A percentile compares a stretch with the other conserved stretches of the same genome.
These are phyloP conservation scores for Xanthia icteritia DNA, from an alignment of 2,888 invertebrate genomes.

Conservation along the genomic window DNA sequence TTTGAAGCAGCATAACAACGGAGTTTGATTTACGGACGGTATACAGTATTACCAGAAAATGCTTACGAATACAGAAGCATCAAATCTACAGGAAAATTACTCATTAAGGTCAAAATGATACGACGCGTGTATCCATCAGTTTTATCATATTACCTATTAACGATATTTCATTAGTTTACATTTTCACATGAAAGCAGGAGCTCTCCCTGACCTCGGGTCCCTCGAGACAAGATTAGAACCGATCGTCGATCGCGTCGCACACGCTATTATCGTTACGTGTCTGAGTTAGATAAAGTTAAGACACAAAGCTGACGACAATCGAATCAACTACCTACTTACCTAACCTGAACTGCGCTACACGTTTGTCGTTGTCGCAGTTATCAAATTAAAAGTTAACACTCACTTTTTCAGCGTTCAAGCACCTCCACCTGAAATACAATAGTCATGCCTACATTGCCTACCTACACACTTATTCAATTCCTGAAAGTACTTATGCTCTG, in stretches of 20 bases:
- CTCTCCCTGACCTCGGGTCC: constrained; percentile 60
- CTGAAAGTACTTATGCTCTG: no score
- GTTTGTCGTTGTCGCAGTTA: neutral
- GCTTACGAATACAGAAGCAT: neutral
- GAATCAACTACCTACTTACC: constrained; percentile 4
- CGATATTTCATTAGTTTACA: constrained; percentile 65
- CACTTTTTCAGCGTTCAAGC: neutral
- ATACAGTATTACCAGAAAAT: constrained; percentile 1
- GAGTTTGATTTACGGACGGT: neutral
- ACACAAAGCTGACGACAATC: constrained; percentile 34
- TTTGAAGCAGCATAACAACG: constrained; percentile 16
- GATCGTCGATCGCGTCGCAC: constrained; percentile 26
- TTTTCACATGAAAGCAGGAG: constrained; percentile 63
- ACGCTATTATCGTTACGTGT: constrained; percentile 37
- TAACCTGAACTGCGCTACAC: neutral
- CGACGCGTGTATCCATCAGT: constrained; percentile 73
- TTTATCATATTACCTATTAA: constrained; percentile 71
- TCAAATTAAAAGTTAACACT: constrained; percentile 5
- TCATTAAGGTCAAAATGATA: constrained; percentile 73
- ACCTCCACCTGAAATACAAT: neutral
- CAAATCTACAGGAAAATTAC: constrained; percentile 71
- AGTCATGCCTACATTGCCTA: no score
- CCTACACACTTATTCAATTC: no score
- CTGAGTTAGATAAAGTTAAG: constrained; percentile 37
- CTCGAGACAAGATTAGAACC: constrained; percentile 61